Evolutionary conservation across 2,797 vertebrate genomes (phyloP).

Genomic region (Coregonus ussuriensis): DNA sequence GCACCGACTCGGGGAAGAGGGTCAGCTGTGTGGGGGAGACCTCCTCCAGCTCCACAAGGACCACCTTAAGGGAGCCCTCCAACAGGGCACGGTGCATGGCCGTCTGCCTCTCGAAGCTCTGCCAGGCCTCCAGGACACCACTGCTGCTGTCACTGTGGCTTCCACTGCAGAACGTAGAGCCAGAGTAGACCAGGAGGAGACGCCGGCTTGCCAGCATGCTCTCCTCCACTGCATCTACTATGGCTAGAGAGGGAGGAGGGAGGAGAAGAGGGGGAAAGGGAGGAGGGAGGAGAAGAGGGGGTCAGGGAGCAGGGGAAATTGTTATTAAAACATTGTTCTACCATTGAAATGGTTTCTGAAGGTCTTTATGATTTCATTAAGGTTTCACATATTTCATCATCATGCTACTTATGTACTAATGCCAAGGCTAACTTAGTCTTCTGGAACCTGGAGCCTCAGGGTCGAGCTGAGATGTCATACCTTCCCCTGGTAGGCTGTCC

Average conservation of each 20-base stretch:
- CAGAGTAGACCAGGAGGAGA: slow-evolving; percentile 82
- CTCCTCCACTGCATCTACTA: slow-evolving; percentile 79
- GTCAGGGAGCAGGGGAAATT: background rate
- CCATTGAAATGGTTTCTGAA: background rate
- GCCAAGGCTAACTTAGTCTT: background rate
- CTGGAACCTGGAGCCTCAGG: background rate
- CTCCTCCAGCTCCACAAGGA: slow-evolving; percentile 88
- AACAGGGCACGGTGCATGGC: slow-evolving; percentile 83
- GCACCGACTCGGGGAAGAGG: slow-evolving; percentile 85
- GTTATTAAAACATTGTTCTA: background rate
- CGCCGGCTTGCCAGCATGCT: slow-evolving; percentile 85
- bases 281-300: too few relatives aligned
- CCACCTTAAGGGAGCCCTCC: slow-evolving; percentile 81
- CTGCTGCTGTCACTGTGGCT: slow-evolving; percentile 6
- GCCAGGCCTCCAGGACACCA: slow-evolving; percentile 8
- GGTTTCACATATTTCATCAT: background rate
- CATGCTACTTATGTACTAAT: background rate
- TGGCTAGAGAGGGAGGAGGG: slow-evolving; percentile 69
- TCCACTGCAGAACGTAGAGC: slow-evolving; percentile 57
- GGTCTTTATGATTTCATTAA: background rate
- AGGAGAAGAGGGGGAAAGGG: too few relatives aligned
- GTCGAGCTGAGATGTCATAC: slow-evolving; percentile 63
- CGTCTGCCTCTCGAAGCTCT: slow-evolving; percentile 59
- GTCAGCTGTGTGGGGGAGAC: slow-evolving; percentile 75
- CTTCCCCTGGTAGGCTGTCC: slow-evolving; percentile 85